Base-by-base conservation (phyloP, 2,113 vertebrate genomes). In the Corythornis madagascariensis region DNA sequence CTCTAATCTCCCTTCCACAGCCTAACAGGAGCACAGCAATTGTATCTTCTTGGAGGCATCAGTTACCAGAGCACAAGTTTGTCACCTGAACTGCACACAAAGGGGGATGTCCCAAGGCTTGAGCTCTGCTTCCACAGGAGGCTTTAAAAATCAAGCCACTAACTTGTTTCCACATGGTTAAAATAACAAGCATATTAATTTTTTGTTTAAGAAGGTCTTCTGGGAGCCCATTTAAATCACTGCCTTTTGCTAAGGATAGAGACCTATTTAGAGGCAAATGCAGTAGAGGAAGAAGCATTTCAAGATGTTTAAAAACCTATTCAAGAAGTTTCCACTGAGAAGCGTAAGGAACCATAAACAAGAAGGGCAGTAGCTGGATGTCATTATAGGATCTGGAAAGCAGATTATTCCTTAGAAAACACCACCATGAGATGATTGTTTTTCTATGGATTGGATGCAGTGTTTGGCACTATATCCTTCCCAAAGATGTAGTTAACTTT, bases 361-460 rank as follows among this genome's bases (percentile, higher is more conserved):
- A 89, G 77, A 79, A 28, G 10, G 35, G 14, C 31, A 88, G 69
- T 65, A 82, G 80, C 71, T 81, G 87, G 89, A 94, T 94, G 77
- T 61, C 66, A 91, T 86, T 97, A 87, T 65, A 92, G 85, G 84
- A 90, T 95, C 82, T 95, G 90, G 88, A 93, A 96, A 97, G 84
- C 95, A 89, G 92, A 93, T 95, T 79, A 94, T 82, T 89, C 71
- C 83, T 91, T 60, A 89, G 71, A 90, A 74, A 96, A 96, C 83
- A 90, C 60, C 74, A 87, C 56, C 84, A 74, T 73, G 81, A 59
- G 50, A 52, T 74, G 77, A 76, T 97, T 95, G 82, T 81, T 93
- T 94, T 96, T 95, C 83, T 83, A 83, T 56, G 65, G 76, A 83
- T 55, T 86, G 48, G 87, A 90, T 76, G 78, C 91, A 93, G 92